Percentiles rank a stretch among this genome's conserved stretches.
phyloP scores from a whole-genome alignment of 2,113 vertebrate species.

The Catagonus wagneri region DNA sequence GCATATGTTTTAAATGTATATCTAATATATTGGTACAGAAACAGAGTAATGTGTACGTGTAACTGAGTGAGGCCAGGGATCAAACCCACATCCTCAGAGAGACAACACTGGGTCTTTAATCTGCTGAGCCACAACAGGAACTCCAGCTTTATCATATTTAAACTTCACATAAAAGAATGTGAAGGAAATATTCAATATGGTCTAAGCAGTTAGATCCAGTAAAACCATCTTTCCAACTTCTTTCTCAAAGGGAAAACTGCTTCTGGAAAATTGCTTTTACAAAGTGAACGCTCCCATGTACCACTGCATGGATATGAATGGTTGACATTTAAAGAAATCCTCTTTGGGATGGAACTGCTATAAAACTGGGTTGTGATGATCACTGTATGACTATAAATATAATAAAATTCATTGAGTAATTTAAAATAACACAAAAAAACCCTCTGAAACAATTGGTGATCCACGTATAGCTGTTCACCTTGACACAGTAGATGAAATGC shows the following conservation, averaged over 20 bases:
- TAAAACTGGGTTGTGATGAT: no score
- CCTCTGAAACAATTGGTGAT: not conserved
- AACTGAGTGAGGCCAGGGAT: not conserved
- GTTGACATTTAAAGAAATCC: not conserved
- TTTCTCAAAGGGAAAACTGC: not conserved
- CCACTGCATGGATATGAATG: not conserved
- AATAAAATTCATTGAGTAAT: no score
- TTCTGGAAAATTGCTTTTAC: slow-evolving; percentile 49
- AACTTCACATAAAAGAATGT: not conserved
- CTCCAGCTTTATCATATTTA: not conserved
- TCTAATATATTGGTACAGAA: not conserved
- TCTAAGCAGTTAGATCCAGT: not conserved
- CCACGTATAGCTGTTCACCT: not conserved
- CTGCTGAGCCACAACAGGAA: no score
- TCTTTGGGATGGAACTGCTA: not conserved
- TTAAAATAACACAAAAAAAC: not conserved
- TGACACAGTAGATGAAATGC: not conserved
- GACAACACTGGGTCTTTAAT: no score
- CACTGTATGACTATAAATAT: no score
- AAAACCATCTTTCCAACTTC: slow-evolving; percentile 18
- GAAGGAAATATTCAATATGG: not conserved
- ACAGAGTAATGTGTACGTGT: not conserved
- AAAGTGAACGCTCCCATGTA: not conserved
- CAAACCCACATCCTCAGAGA: no score
- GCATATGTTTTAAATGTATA: not conserved